These are phyloP conservation scores for Trachythela sp. DNA, from an alignment of 64 coral and sea anemone species.

Conservation along the genomic window DNA sequence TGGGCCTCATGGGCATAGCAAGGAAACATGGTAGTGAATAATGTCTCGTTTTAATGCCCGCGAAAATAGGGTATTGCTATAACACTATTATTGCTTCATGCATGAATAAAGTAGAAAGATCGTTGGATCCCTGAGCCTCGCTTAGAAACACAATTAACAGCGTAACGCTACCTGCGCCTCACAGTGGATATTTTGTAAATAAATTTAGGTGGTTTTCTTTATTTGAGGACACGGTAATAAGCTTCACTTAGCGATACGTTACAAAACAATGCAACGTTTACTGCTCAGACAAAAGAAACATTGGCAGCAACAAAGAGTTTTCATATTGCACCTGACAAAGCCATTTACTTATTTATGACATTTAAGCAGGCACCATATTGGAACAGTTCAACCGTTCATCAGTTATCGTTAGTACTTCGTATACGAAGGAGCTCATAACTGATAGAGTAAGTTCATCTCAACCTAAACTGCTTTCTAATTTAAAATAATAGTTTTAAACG, in stretches of 20 bases:
- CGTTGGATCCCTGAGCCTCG: not conserved
- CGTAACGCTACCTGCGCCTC: not conserved
- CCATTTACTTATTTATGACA: conserved; percentile 18
- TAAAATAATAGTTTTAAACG: not conserved
- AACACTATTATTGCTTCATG: too few species aligned
- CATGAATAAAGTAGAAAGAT: not conserved
- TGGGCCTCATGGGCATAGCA: too few species aligned
- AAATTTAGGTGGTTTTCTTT: not conserved
- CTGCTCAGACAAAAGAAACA: not conserved
- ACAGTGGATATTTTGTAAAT: not conserved
- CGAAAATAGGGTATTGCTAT: too few species aligned
- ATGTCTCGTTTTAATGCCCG: too few species aligned
- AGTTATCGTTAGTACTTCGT: not conserved
- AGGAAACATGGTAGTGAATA: too few species aligned
- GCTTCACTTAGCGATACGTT: not conserved
- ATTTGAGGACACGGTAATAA: conserved; percentile 10
- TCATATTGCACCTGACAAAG: conserved; percentile 13
- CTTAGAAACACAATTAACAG: not conserved
- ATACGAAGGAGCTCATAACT: not conserved
- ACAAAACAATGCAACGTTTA: not conserved
- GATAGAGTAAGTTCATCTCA: not conserved
- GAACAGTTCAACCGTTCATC: conserved; percentile 9
- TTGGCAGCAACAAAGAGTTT: not conserved
- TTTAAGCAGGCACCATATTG: not conserved
- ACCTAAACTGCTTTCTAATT: not conserved